Base-by-base conservation (phyloP, 2,113 vertebrate species). In the Lepus americanus region DNA sequence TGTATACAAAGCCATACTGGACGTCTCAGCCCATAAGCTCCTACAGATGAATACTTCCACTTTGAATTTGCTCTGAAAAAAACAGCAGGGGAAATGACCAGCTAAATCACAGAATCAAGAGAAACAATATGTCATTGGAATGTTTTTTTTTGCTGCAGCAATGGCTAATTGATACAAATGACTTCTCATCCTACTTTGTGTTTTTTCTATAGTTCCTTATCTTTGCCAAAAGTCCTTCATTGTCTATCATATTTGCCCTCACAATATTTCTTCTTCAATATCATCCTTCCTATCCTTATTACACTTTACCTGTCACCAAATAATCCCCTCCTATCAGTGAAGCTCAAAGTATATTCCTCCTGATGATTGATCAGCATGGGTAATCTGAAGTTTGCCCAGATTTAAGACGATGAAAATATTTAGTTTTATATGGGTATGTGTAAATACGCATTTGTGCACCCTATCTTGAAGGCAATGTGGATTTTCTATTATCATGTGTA, bases 121-220 rank as follows among this genome's bases (percentile, higher is more conserved):
- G 36, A 72, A 91, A 87, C 27, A 63, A 33, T 53, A 9, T 2
- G 81, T 89, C 11, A 85, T 27, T 89, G 36, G 67, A 84, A 9
- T 78, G 53, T 85, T 80, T 85, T 91, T 85, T 91, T 84, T n/a
- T 70, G 73, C 81, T 74, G 53, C 20, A 77, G 74, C 77, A 89
- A 59, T 31, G 78, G 64, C 8, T 87, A 79, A 69, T 7, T 87
- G 11, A 85, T 85, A 53, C 0, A 59, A 85, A 13, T 86, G 49
- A n/a, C 27, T 96, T 89, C 22, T 17, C 74, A 69, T 77, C 17
- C 9, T 14, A 89, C 22, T 80, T 69, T 85, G 59, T 22, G 66
- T 85, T 91, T 44, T 84, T 87, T 92, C 6, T 82, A 13, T 27
- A 81, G 80, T 89, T 69, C 82, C 31, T 81, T 72, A 81, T 7